Conservation (phyloP, 2,797 vertebrate species). For the Cirrhinus molitorella region DNA sequence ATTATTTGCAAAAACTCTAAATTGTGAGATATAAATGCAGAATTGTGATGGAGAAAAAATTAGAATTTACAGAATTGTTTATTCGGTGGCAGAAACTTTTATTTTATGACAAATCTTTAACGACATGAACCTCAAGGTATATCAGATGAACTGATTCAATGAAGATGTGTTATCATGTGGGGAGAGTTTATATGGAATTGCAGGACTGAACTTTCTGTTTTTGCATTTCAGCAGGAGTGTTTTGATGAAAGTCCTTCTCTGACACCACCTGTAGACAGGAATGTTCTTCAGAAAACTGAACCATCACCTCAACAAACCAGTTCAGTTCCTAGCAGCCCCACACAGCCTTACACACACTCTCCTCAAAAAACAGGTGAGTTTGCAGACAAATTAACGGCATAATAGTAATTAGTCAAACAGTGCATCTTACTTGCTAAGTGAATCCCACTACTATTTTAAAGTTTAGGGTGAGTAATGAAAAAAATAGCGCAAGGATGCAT, state of each 20-base stretch:
- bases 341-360: conserved; percentile 29
- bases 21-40: neutral
- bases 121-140: too few relatives aligned
- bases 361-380: conserved; percentile 48
- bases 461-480: neutral
- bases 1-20: neutral
- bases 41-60: neutral
- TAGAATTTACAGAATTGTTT: too few relatives aligned
- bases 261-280: conserved; percentile 86
- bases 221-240: conserved; percentile 79
- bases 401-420: neutral
- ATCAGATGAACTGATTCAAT: neutral
- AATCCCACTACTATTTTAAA: neutral
- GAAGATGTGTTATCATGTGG: neutral
- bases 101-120: neutral
- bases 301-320: conserved; percentile 89
- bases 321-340: conserved; percentile 89
- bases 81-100: neutral
- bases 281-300: conserved; percentile 81
- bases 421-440: neutral
- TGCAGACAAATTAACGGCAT: neutral
- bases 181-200: neutral
- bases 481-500: neutral
- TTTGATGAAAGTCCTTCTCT: conserved; percentile 91
- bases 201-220: neutral